Evolutionary conservation across 2,113 vertebrate genomes (phyloP).

Genomic region (Forbesichthys papilliferus): DNA sequence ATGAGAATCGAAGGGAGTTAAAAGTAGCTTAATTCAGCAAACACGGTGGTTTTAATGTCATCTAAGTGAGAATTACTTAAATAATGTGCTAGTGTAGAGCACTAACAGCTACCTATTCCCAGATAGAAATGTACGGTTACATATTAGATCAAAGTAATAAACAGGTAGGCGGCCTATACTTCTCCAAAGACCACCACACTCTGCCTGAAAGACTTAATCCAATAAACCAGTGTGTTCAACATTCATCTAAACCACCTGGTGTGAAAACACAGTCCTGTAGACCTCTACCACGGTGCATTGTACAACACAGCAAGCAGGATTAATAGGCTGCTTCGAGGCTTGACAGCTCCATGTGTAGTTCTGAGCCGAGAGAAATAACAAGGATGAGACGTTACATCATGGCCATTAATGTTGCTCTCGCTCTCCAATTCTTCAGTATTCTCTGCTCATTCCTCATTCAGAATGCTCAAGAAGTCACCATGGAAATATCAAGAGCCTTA

Average conservation of each 20-base stretch:
- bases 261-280: constrained; percentile 1
- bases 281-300: neutral
- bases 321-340: constrained; percentile 20
- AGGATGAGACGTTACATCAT: constrained; percentile 1
- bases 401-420: neutral
- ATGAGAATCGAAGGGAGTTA: too few species aligned
- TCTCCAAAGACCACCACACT: neutral
- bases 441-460: neutral
- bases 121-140: too few species aligned
- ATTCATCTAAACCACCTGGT: constrained; percentile 5
- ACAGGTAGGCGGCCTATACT: neutral
- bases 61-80: too few species aligned
- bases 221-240: too few species aligned
- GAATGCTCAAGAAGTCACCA: neutral
- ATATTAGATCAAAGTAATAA: neutral
- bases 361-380: neutral
- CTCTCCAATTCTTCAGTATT: neutral
- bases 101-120: too few species aligned
- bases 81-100: too few species aligned
- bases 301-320: constrained; percentile 7
- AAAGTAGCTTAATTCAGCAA: too few species aligned
- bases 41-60: too few species aligned
- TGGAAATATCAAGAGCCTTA: neutral
- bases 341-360: constrained; percentile 1
- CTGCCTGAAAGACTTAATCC: neutral